Evolutionary conservation across 2,113 vertebrate genomes (phyloP), one percentile per base, ranked within the genome.

Genomic region (Erythrolamprus reginae): DNA sequence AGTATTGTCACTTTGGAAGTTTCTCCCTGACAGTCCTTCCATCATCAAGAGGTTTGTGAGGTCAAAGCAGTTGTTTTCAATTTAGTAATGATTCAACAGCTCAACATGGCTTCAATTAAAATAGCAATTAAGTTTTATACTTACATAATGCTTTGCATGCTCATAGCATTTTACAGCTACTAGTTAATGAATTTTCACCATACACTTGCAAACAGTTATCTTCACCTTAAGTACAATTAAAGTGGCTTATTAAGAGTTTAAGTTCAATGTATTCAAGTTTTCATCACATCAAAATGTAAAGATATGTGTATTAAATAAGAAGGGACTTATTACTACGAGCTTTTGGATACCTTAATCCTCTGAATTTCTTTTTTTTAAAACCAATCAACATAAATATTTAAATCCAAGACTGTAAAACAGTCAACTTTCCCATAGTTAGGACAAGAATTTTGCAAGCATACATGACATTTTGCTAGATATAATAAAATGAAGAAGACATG

Each of bases 41-140:
- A 84, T 61, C 45, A 48, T 56, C 52, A 84, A 55, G 51, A 82
- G 51, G n/a, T 50, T 83, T 33, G 42, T 83, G 77, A 88, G 53
- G 86, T 88, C 53, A 82, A 86, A 84, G 77, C 86, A 51, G 53
- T 53, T 58, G 47, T 84, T 47, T 88, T 91, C 33, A 51, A 42
- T 88, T 58, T 15, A 56, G 47, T 42, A 88, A 58, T 88, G 13
- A 55, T 52, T 89, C 84, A 89, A 70, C 65, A 82, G 84, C 55
- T 87, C 88, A 92, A 89, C n/a, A 48, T 84, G 47, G 45, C 47
- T 42, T 87, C 87, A 87, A 92, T 92, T 92, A 92, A 90, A 83
- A 82, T 77, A 89, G 58, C 65, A 61, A 87, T 92, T 56, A 89
- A 50, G 45, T 52, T 92, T 89, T 87, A 87, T 83, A 89, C 65